A percentile compares a stretch with the other conserved stretches of the same genome.
phyloP scores from a whole-genome alignment of 2,797 vertebrate genomes.

The Rhabdophis nuchalis region DNA sequence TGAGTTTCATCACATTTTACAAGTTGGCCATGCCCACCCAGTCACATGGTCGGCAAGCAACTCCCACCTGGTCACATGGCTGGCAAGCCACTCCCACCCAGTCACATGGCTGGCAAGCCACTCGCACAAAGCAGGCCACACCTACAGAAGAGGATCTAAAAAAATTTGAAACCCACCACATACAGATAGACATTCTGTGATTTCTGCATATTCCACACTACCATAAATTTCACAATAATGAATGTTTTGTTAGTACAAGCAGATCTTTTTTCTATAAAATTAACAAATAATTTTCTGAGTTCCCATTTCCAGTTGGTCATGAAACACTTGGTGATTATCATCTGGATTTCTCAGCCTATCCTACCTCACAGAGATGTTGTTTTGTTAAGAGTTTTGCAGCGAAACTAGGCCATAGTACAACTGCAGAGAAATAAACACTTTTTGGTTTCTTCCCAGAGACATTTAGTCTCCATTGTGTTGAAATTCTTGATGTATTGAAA shows the following conservation, averaged over 20 bases:
- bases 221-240: neutral
- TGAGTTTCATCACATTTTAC: too few species aligned
- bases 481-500: neutral
- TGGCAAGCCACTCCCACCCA: too few species aligned
- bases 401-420: neutral
- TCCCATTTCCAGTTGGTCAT: neutral
- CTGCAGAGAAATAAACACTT: neutral
- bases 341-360: neutral
- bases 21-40: too few species aligned
- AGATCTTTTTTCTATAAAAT: neutral
- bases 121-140: too few species aligned
- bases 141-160: too few species aligned
- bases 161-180: too few species aligned
- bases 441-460: neutral
- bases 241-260: neutral
- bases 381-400: neutral
- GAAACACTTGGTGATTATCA: neutral
- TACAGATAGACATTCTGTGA: neutral
- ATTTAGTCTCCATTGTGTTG: neutral
- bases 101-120: too few species aligned
- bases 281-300: neutral
- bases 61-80: too few species aligned
- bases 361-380: neutral
- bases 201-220: neutral
- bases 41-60: too few species aligned